phyloP scores from a whole-genome alignment of 2,888 invertebrate genomes.

The Pollenia angustigena region DNA sequence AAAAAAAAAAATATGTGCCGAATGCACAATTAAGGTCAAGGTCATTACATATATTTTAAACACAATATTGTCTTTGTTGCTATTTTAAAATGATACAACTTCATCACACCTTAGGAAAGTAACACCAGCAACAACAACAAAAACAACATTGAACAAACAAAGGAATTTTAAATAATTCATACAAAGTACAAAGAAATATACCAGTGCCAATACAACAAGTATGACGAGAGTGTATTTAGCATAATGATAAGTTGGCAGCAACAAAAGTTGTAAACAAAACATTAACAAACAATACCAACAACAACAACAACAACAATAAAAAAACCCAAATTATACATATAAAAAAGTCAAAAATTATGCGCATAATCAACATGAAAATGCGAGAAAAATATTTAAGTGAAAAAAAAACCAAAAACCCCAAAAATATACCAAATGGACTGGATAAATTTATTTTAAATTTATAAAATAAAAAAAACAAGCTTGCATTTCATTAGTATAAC shows the following conservation, averaged over 20 bases:
- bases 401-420: conserved; percentile 35
- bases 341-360: conserved; percentile 80
- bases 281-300: conserved; percentile 57
- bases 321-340: conserved; percentile 23
- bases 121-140: neutral
- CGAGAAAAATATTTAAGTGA: conserved; percentile 73
- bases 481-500: conserved; percentile 66
- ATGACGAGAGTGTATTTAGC: conserved; percentile 36
- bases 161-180: conserved; percentile 54
- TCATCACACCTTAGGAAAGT: conserved; percentile 49
- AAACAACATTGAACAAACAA: conserved; percentile 25
- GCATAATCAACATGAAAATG: conserved; percentile 82
- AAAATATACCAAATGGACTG: conserved; percentile 61
- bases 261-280: conserved; percentile 60
- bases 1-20: conserved; percentile 28
- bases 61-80: conserved; percentile 40
- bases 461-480: conserved; percentile 16
- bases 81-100: conserved; percentile 38
- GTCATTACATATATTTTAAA: conserved; percentile 64
- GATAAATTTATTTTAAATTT: conserved; percentile 54
- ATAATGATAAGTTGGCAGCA: conserved; percentile 62
- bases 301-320: conserved; percentile 53
- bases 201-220: conserved; percentile 23
- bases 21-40: conserved; percentile 72
- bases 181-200: conserved; percentile 1